Evolutionary conservation across 2,888 invertebrate genomes (phyloP).

Genomic region (Amphipyra tragopoginis): DNA sequence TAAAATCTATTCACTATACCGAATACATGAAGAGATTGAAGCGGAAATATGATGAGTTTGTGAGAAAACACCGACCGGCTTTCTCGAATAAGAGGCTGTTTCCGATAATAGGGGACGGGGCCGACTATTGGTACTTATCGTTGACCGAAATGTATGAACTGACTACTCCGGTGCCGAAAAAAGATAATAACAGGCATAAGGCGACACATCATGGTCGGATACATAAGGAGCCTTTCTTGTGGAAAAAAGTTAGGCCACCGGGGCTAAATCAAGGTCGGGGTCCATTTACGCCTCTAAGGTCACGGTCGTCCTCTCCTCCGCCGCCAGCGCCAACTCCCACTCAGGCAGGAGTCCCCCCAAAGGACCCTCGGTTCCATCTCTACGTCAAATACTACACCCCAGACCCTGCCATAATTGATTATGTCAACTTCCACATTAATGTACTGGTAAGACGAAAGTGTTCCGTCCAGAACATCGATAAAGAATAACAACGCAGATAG

Average conservation of each 20-base stretch:
- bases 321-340: conserved; percentile 70
- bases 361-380: conserved; percentile 82
- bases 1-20: conserved; percentile 82
- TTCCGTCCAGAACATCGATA: conserved; percentile 75
- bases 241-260: conserved; percentile 74
- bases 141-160: conserved; percentile 86
- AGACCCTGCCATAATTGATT: conserved; percentile 81
- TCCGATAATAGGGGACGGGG: conserved; percentile 84
- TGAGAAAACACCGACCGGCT: conserved; percentile 80
- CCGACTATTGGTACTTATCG: conserved; percentile 87
- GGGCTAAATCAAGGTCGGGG: conserved; percentile 69
- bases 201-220: conserved; percentile 75
- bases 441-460: conserved; percentile 74
- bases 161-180: conserved; percentile 66
- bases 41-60: conserved; percentile 83
- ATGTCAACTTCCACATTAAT: conserved; percentile 83
- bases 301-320: conserved; percentile 43
- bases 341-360: conserved; percentile 54
- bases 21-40: conserved; percentile 83
- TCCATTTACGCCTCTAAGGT: conserved; percentile 71
- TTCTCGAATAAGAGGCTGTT: conserved; percentile 84
- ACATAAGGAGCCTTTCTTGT: conserved; percentile 82
- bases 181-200: conserved; percentile 68
- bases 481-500: conserved; percentile 50
- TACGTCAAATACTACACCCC: conserved; percentile 83